phyloP scores from a whole-genome alignment of 2,888 invertebrate species.

The Eutolmus rufibarbis region DNA sequence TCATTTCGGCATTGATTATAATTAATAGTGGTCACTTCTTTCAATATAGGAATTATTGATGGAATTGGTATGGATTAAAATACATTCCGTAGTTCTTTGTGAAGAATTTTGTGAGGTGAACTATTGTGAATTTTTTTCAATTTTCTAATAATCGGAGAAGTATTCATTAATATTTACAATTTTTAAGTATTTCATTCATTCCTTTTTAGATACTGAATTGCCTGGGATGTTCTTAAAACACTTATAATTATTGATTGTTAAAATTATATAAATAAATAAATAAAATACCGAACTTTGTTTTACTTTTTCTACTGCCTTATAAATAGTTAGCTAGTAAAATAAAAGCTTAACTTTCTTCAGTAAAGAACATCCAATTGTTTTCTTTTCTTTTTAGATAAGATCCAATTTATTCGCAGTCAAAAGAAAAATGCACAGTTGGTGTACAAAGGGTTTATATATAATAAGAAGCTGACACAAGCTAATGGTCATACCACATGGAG shows the following conservation, averaged over 20 bases:
- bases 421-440: constrained; percentile 64
- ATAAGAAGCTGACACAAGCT: constrained; percentile 63
- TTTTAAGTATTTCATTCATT: not conserved
- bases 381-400: constrained; percentile 51
- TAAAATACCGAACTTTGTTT: not conserved
- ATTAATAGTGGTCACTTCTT: no score
- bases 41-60: no score
- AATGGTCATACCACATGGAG: constrained; percentile 64
- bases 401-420: constrained; percentile 63
- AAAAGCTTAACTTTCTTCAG: not conserved
- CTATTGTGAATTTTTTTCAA: not conserved
- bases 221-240: not conserved
- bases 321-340: not conserved
- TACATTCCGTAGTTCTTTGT: not conserved
- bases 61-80: not conserved
- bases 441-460: constrained; percentile 61
- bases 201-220: not conserved
- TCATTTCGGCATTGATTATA: no score
- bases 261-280: not conserved
- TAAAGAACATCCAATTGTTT: not conserved
- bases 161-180: not conserved
- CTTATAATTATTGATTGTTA: not conserved
- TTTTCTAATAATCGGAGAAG: not conserved
- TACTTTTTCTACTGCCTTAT: not conserved
- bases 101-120: not conserved